A percentile compares a stretch with the other conserved stretches of the same genome.
Evolutionary conservation across 92 coral and sea anemone species (phyloP).

Genomic region (Palythoa caribaeorum): DNA sequence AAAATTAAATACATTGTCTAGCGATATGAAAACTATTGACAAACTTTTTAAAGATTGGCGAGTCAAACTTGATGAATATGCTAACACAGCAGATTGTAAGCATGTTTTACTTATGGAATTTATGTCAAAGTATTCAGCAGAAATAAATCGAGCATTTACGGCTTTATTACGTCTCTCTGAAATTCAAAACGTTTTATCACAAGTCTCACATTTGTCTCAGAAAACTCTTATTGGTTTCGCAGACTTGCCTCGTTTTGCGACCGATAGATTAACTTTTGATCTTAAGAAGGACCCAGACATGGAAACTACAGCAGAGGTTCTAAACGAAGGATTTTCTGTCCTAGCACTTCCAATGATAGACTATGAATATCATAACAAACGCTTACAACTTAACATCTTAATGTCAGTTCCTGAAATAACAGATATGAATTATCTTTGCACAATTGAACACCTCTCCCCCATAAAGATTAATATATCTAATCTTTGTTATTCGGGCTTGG

Average conservation of each 20-base stretch:
- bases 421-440: no score
- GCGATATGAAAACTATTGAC: background rate
- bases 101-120: constrained; percentile 23
- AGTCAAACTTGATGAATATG: background rate
- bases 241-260: no score
- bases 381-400: no score
- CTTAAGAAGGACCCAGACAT: no score
- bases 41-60: constrained; percentile 33
- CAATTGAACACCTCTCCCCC: background rate
- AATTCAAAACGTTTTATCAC: constrained; percentile 44
- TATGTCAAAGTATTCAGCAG: constrained; percentile 54
- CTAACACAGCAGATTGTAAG: constrained; percentile 17
- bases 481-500: background rate
- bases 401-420: no score
- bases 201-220: background rate
- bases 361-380: no score
- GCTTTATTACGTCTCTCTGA: constrained; percentile 35
- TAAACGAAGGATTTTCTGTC: no score
- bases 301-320: no score
- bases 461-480: background rate
- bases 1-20: constrained; percentile 9
- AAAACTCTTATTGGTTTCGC: no score
- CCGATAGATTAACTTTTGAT: no score
- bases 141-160: constrained; percentile 45
- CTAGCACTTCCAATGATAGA: no score